Evolutionary conservation across 2,797 vertebrate species (phyloP).

Genomic region (Amphiprion clarkii): DNA sequence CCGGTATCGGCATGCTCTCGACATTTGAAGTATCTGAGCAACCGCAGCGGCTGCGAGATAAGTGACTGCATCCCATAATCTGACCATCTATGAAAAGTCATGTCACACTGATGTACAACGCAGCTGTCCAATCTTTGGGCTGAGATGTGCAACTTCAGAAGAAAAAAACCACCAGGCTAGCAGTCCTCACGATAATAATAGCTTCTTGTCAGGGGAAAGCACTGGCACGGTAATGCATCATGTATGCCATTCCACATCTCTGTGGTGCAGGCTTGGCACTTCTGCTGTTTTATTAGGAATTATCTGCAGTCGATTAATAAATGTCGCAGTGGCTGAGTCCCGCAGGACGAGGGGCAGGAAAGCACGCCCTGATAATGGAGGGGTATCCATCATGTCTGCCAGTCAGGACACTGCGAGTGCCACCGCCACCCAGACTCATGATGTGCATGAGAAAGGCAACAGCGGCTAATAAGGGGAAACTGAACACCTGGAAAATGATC

Average conservation of each 20-base stretch:
- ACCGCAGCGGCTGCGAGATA: constrained; percentile 2
- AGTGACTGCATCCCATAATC: constrained; percentile 26
- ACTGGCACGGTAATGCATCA: constrained; percentile 69
- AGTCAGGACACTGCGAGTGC: constrained; percentile 54
- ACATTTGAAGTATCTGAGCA: constrained; percentile 7
- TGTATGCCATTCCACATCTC: constrained; percentile 54
- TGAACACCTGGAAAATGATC: constrained; percentile 48
- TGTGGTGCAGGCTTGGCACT: constrained; percentile 55
- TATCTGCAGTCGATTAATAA: constrained; percentile 81
- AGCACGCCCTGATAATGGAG: constrained; percentile 75
- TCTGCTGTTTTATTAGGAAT: constrained; percentile 74
- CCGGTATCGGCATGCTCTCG: not conserved
- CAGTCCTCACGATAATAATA: constrained; percentile 59
- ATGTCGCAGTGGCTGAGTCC: constrained; percentile 60
- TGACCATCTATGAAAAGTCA: constrained; percentile 38
- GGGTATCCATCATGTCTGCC: constrained; percentile 77
- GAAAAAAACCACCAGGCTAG: constrained; percentile 55
- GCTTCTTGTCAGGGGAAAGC: constrained; percentile 58
- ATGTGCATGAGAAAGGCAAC: constrained; percentile 21
- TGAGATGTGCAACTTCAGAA: constrained; percentile 56
- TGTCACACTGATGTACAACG: constrained; percentile 33
- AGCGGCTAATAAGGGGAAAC: constrained; percentile 27
- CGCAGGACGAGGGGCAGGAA: constrained; percentile 61
- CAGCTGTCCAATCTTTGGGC: constrained; percentile 47
- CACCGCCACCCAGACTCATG: constrained; percentile 45